A percentile compares a stretch with the other conserved stretches of the same genome.
These are phyloP conservation scores for Dromiciops gliroides DNA, from an alignment of 2,113 vertebrate genomes.

Conservation along the genomic window DNA sequence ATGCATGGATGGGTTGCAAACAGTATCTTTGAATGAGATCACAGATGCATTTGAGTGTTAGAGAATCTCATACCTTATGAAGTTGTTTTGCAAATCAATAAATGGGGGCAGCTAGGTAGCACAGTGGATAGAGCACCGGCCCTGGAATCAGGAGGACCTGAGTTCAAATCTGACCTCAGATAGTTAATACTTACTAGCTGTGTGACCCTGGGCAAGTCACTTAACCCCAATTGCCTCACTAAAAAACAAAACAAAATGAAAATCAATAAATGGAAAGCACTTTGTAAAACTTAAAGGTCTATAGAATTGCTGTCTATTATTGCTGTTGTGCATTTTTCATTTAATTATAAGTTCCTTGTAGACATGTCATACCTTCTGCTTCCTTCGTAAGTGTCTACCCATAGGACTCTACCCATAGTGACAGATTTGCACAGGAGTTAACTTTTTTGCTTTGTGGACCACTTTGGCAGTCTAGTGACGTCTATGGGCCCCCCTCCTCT, in stretches of 20 bases:
- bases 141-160: too few species aligned
- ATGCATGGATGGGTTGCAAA: too few species aligned
- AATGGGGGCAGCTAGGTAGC: too few species aligned
- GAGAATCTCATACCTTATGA: neutral
- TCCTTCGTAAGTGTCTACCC: neutral
- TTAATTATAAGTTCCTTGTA: neutral
- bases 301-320: neutral
- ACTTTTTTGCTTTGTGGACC: neutral
- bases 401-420: neutral
- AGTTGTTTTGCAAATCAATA: neutral
- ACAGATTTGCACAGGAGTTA: neutral
- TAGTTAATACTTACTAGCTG: too few species aligned
- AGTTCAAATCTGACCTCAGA: too few species aligned
- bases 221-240: too few species aligned
- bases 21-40: neutral
- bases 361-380: neutral
- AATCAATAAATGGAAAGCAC: neutral
- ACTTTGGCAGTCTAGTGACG: neutral
- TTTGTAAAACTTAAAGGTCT: neutral
- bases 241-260: too few species aligned
- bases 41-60: too few species aligned
- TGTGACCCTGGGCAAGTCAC: too few species aligned
- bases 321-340: neutral
- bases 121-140: too few species aligned
- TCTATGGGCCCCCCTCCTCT: neutral